Base-by-base conservation (phyloP, 2,888 invertebrate species). In the Platypus cylindrus region DNA sequence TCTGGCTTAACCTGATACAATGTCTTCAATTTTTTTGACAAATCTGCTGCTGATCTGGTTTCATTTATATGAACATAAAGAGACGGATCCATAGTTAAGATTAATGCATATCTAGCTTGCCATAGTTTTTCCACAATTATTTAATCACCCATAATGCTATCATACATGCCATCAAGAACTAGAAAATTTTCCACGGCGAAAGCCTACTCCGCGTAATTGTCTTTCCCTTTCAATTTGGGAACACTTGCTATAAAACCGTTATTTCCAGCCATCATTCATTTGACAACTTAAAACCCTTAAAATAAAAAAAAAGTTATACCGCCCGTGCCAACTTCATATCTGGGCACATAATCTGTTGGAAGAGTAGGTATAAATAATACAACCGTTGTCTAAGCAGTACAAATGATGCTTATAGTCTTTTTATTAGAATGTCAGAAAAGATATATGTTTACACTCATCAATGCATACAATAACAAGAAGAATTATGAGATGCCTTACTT, bases 81-180 rank as follows among this genome's bases (percentile, higher is more conserved):
- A 9, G 45, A 44, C 7, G 47, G 20, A 32, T 53, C 48, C 5
- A 52, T 45, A 1, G 50, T 52, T 16, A 53, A 35, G 22, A 50
- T 41, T 3, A 50, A 27, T 28, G 51, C 53, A 1, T 48, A 51
- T 36, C 45, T 49, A 3, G 49, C 45, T 37, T 52, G 51, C 0
- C n/a, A n/a, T n/a, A 39, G 38, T 24, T 45, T 45, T 14, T 34
- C 20, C 3, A 17, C 34, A 16, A 32, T 16, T 2, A 13, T 17
- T 26, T 5, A 14, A 15, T 36, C 44, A 9, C n/a, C 34, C 36
- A 30, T 30, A n/a, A 37, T 18, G 16, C 25, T 40, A 9, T 34
- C 24, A 11, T 9, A 17, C n/a, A 45, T 16, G 2, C 36, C 41
- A 13, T 45, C 48, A 3, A 48, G 36, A 3, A 45, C 44, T 41